Conservation (phyloP, 2,113 vertebrate genomes). For the Zootoca vivipara region DNA sequence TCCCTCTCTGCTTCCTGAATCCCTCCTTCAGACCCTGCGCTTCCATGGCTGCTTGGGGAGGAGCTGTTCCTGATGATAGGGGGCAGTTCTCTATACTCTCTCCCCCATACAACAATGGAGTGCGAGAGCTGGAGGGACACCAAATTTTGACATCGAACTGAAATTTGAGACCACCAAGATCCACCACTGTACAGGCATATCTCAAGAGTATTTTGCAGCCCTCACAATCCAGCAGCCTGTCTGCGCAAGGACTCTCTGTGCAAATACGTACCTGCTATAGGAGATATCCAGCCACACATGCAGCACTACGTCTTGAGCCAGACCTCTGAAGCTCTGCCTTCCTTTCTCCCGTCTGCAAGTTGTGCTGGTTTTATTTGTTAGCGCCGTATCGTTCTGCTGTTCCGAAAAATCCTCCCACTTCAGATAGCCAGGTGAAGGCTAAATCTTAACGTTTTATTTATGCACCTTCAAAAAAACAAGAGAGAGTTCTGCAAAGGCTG, state of each 20-base stretch:
- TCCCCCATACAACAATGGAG: too few relatives aligned
- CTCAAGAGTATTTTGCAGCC: background rate
- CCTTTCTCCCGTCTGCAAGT: slow-evolving; percentile 27
- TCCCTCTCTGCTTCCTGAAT: too few relatives aligned
- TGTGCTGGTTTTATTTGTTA: slow-evolving; percentile 19
- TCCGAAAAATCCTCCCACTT: slow-evolving; percentile 19
- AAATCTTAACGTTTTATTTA: slow-evolving; percentile 32
- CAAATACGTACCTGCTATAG: background rate
- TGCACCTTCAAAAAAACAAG: slow-evolving; percentile 38
- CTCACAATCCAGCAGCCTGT: background rate
- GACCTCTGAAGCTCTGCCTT: slow-evolving; percentile 21
- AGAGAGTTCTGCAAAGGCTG: slow-evolving; percentile 36
- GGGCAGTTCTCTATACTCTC: too few relatives aligned
- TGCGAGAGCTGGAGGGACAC: too few relatives aligned
- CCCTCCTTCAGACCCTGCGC: too few relatives aligned
- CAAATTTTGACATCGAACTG: too few relatives aligned
- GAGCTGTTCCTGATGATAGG: too few relatives aligned
- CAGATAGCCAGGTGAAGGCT: slow-evolving; percentile 43
- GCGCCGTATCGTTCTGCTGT: slow-evolving; percentile 5
- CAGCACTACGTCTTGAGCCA: background rate
- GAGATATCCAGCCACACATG: background rate
- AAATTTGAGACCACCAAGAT: too few relatives aligned
- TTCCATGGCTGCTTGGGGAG: too few relatives aligned
- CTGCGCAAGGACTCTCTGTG: background rate
- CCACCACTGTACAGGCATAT: background rate